phyloP scores from a whole-genome alignment of 1,140 invertebrate species.

The Drosophila burlai region DNA sequence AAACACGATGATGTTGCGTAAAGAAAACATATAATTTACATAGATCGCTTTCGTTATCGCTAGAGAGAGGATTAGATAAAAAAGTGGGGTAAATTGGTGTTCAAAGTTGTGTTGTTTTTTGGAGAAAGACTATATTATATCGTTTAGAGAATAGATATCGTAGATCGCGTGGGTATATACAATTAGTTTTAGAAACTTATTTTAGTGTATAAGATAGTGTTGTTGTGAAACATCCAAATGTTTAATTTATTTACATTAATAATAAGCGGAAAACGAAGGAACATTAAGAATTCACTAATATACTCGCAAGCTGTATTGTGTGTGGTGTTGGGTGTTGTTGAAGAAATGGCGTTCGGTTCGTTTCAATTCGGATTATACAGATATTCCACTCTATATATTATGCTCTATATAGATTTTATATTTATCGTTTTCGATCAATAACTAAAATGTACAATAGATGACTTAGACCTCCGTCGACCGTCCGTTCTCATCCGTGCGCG shows the following conservation, averaged over 20 bases:
- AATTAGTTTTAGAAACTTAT: constrained; percentile 80
- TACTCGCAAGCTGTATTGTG: constrained; percentile 45
- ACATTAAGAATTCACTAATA: constrained; percentile 75
- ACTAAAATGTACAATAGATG: constrained; percentile 62
- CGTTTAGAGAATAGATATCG: constrained; percentile 46
- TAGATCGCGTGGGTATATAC: constrained; percentile 65
- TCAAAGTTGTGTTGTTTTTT: constrained; percentile 22
- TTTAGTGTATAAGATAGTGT: constrained; percentile 67
- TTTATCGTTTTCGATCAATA: constrained; percentile 61
- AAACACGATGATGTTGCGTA: constrained; percentile 24
- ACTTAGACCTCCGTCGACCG: constrained; percentile 83
- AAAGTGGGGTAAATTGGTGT: constrained; percentile 47
- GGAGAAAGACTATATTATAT: constrained; percentile 39
- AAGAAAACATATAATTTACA: constrained; percentile 67
- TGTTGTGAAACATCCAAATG: constrained; percentile 52
- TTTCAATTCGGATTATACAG: constrained; percentile 68
- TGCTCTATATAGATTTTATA: constrained; percentile 50
- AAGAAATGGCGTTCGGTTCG: constrained; percentile 77
- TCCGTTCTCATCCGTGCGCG: constrained; percentile 79
- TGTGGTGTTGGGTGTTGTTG: constrained; percentile 40
- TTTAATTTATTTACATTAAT: constrained; percentile 70
- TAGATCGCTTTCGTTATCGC: constrained; percentile 52
- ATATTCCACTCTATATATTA: constrained; percentile 46
- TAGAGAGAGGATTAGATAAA: constrained; percentile 57
- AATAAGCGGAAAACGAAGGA: constrained; percentile 76